A percentile compares a stretch with the other conserved stretches of the same genome.
Evolutionary conservation across 2,113 vertebrate genomes (phyloP).

Genomic region (Onychostoma macrolepis): DNA sequence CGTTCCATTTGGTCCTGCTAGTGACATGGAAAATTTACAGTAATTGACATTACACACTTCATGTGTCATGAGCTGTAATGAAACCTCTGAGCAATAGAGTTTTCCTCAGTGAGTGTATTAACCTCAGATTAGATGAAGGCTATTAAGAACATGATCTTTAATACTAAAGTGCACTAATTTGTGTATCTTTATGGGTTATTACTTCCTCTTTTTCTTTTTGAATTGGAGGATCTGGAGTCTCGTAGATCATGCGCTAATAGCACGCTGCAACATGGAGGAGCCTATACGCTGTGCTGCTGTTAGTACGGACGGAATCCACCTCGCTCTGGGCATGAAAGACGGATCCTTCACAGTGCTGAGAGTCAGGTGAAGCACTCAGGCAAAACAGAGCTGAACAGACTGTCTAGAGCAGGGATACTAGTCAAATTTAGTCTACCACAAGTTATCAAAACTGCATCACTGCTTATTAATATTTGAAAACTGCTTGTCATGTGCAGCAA

Average conservation of each 20-base stretch:
- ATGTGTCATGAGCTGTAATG: not conserved
- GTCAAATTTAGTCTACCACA: not conserved
- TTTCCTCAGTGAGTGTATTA: not conserved
- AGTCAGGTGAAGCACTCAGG: constrained; percentile 82
- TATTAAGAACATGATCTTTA: not conserved
- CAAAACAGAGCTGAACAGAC: not conserved
- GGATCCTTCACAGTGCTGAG: constrained; percentile 96
- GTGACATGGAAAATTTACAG: not conserved
- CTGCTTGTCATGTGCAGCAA: not conserved
- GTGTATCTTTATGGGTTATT: constrained; percentile 36
- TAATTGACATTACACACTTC: not conserved
- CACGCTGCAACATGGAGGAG: constrained; percentile 98
- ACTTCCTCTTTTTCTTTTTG: not conserved
- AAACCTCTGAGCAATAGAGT: not conserved
- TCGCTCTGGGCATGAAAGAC: constrained; percentile 97
- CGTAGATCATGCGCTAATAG: constrained; percentile 95
- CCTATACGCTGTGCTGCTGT: constrained; percentile 95
- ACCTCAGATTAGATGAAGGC: not conserved
- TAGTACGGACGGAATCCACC: constrained; percentile 94
- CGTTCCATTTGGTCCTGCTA: not conserved
- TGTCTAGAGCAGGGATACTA: not conserved
- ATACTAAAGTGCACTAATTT: constrained; percentile 34
- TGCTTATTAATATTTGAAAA: not conserved
- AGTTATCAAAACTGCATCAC: not conserved
- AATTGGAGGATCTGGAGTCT: constrained; percentile 93